Evolutionary conservation across 2,888 invertebrate genomes (phyloP), one percentile per base, ranked within the genome.

Genomic region (Spilarctia lutea): DNA sequence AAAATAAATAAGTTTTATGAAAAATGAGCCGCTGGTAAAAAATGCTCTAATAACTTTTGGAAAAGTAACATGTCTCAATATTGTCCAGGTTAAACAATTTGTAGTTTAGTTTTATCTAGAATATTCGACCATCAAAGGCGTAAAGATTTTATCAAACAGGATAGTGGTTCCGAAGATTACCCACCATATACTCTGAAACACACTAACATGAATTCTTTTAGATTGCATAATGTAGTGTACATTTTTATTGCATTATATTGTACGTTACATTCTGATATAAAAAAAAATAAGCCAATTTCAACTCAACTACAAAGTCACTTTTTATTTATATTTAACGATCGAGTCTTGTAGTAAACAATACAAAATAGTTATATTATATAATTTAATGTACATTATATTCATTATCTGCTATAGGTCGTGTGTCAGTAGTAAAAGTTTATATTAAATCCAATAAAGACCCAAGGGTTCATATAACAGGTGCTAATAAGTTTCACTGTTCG

Each of bases 401-500:
- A 70, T 39, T 60, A 39, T 20, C 39, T 30, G 30, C 30, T 16
- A 33, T 65, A 69, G n/a, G 35, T 66, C 35, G 30, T 6, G 30
- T 27, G 18, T n/a, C 65, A 24, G 45, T 65, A 78, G 85, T 85
- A 85, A 83, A 85, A 83, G 84, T 82, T 77, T 76, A 78, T 77
- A 76, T 78, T 77, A 82, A 81, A 75, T 70, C 72, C 71, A 78
- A 83, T 81, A 75, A 77, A 68, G 73, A 33, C 77, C 65, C 74
- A 42, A 45, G 30, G 65, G 75, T 66, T 71, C 56, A 74, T 75
- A 83, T 79, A 81, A 84, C 81, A 83, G 80, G 83, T 81, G 85
- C 77, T 82, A 82, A 83, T 84, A 83, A 84, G 80, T 87, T 87
- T 87, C 87, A 81, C 87, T 85, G 75, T 73, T 60, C 69, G 79